Percentiles rank a stretch among this genome's conserved stretches.
These are phyloP conservation scores for Choristoneura rosaceana DNA, from an alignment of 2,888 invertebrate genomes.

Conservation along the genomic window DNA sequence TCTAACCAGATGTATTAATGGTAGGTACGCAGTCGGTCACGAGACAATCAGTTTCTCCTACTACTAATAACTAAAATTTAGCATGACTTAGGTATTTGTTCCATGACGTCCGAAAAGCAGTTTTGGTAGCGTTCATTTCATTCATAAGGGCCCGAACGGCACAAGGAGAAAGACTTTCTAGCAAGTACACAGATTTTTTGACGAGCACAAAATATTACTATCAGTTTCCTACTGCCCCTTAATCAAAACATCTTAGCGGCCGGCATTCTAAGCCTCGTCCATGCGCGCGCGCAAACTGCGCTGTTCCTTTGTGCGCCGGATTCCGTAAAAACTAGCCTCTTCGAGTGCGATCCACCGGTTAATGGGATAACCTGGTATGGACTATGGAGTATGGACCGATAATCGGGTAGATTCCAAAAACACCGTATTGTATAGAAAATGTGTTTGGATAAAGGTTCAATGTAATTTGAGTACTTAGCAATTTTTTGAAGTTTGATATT, in stretches of 20 bases:
- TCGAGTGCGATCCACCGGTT: slow-evolving; percentile 69
- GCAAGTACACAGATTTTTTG: too few species aligned
- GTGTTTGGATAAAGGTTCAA: not conserved
- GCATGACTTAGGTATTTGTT: too few species aligned
- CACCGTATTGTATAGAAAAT: not conserved
- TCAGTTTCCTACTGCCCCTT: slow-evolving; percentile 43
- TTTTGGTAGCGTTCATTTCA: too few species aligned
- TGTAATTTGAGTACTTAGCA: slow-evolving; percentile 15
- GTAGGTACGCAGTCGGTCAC: too few species aligned
- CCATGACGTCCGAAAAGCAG: too few species aligned
- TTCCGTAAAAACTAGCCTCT: slow-evolving; percentile 49
- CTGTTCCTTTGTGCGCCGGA: slow-evolving; percentile 66
- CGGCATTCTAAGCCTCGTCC: slow-evolving; percentile 65
- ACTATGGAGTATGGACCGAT: slow-evolving; percentile 1
- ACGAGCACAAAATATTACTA: not conserved
- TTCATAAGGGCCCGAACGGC: too few species aligned
- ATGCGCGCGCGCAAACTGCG: slow-evolving; percentile 60
- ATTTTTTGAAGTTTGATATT: slow-evolving; percentile 2
- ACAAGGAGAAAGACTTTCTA: too few species aligned
- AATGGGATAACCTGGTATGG: slow-evolving; percentile 61
- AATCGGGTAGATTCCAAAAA: slow-evolving; percentile 10
- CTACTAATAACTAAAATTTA: too few species aligned
- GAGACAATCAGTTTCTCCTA: too few species aligned
- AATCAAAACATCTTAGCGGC: slow-evolving; percentile 59
- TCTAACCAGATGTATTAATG: too few species aligned